Percentiles rank a stretch among this genome's conserved stretches.
Conservation (phyloP, 1,140 invertebrate genomes). For the Procambarus clarkii region DNA sequence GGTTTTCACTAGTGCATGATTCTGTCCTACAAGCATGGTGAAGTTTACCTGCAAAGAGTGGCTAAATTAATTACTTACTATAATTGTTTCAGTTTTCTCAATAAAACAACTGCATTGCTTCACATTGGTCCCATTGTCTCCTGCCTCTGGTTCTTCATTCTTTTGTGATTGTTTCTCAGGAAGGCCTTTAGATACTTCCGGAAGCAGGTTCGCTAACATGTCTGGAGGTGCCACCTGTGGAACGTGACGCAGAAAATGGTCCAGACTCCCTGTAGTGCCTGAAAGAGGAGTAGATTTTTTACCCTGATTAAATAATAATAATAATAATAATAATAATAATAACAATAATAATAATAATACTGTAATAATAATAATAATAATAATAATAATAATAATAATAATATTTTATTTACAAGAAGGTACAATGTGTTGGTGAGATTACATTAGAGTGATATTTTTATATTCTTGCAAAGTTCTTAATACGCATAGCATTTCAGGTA, state of each 20-base stretch:
- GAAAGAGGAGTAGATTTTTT: not conserved
- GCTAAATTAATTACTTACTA: not conserved
- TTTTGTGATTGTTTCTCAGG: not conserved
- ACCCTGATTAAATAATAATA: too few species aligned
- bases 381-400: too few species aligned
- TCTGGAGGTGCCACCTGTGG: not conserved
- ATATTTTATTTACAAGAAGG: too few species aligned
- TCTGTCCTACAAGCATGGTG: too few species aligned
- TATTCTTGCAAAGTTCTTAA: too few species aligned
- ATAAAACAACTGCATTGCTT: not conserved
- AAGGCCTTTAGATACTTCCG: slow-evolving; percentile 4
- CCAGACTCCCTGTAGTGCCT: slow-evolving; percentile 72
- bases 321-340: too few species aligned
- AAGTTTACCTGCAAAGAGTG: not conserved
- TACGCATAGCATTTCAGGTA: too few species aligned
- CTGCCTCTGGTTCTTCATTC: not conserved
- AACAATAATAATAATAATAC: too few species aligned
- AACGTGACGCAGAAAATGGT: slow-evolving; percentile 70
- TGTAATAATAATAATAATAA: too few species aligned
- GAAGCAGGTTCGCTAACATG: not conserved
- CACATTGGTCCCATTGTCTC: not conserved
- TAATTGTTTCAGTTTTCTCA: not conserved
- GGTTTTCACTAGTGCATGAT: too few species aligned
- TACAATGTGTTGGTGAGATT: too few species aligned
- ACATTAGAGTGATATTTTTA: too few species aligned